Evolutionary conservation across 2,113 vertebrate genomes (phyloP), one percentile per base, ranked within the genome.

Genomic region (Crotalus helleri): DNA sequence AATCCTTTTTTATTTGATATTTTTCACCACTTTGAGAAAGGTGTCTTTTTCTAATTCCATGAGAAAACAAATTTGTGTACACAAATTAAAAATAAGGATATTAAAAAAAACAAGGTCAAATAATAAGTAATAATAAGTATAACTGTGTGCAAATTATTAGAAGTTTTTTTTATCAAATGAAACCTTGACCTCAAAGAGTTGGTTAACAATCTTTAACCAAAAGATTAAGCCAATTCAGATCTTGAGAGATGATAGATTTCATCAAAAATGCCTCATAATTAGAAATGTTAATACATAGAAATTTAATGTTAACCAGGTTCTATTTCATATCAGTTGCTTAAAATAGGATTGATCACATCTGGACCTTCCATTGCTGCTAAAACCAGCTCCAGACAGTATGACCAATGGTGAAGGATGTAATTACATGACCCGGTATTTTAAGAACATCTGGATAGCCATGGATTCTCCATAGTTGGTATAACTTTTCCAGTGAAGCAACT

Each of bases 21-120:
- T n/a, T 54, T 4, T 81, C 95, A 96, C 87, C 94, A 93, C 94
- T 44, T 58, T 29, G 44, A 51, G n/a, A 87, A 39, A 49, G 88
- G 88, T 92, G 59, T 19, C 33, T 39, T 21, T 81, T 69, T 81
- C 19, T 81, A 39, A 81, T 81, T 81, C 33, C 33, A 39, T 39
- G 33, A 39, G 33, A 44, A 81, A 39, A 33, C 33, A 81, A 81
- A 81, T 17, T 21, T 21, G 5, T 81, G 33, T 9, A 81, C 33
- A 44, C 74, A 44, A 74, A 44, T 81, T 81, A 81, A 81, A 81
- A 81, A 44, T 21, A 81, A 81, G 33, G 33, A 17, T 74, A 74
- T 74, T 17, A 74, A 59, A 64, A 69, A 39, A 81, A 81, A 21
- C 6, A 44, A 39, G 33, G 1, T 81, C 17, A 81, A 81, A 81